phyloP scores from a whole-genome alignment of 2,888 invertebrate genomes.

The Rhyacophila evoluta region DNA sequence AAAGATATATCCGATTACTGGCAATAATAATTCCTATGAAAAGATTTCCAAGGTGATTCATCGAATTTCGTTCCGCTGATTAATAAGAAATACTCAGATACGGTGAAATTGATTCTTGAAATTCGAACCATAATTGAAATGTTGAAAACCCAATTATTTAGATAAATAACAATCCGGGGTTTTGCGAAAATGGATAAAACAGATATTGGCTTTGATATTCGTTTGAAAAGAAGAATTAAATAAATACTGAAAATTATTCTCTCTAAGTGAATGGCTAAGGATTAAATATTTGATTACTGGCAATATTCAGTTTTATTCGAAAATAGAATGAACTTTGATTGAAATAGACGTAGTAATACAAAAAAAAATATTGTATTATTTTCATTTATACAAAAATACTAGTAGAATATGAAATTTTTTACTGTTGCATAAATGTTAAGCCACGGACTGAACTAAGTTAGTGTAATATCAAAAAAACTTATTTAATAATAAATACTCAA shows the following conservation, averaged over 20 bases:
- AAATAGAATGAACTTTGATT: too few relatives aligned
- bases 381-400: too few relatives aligned
- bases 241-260: not conserved
- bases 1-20: conserved; percentile 14
- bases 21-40: conserved; percentile 10
- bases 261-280: not conserved
- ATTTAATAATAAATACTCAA: too few relatives aligned
- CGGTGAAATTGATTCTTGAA: conserved; percentile 16
- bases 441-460: too few relatives aligned
- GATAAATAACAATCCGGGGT: conserved; percentile 11
- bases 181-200: not conserved
- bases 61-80: not conserved
- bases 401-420: too few relatives aligned
- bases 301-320: not conserved
- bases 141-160: conserved; percentile 19
- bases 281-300: not conserved
- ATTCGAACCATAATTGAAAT: conserved; percentile 10
- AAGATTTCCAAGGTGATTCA: conserved; percentile 14
- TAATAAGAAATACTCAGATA: conserved; percentile 6
- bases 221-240: not conserved
- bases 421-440: too few relatives aligned
- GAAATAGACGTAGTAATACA: too few relatives aligned
- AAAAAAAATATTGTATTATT: too few relatives aligned
- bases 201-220: conserved; percentile 7
- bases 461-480: too few relatives aligned